These are phyloP conservation scores for Stichodactyla helianthus DNA, from an alignment of 64 coral and sea anemone species.

Conservation along the genomic window DNA sequence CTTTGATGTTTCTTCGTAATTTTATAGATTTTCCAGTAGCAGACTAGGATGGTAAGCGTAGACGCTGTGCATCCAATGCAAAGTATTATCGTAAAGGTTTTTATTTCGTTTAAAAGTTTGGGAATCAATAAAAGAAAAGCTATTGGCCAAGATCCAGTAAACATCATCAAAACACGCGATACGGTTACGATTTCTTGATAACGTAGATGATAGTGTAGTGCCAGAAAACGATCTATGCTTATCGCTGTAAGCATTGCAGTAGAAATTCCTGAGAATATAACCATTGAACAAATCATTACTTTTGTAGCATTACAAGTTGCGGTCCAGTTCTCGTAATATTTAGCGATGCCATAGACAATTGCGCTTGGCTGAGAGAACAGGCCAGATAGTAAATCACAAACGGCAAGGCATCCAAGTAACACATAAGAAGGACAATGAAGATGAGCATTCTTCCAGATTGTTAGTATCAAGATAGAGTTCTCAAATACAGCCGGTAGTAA, in stretches of 20 bases:
- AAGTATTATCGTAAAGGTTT: not conserved
- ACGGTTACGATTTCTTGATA: not conserved
- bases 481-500: not conserved
- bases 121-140: not conserved
- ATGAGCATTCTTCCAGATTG: not conserved
- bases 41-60: not conserved
- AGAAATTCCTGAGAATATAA: not conserved
- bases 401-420: not conserved
- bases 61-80: not conserved
- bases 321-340: not conserved
- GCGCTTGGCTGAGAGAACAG: not conserved
- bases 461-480: not conserved
- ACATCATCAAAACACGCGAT: not conserved
- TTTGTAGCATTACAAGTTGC: not conserved
- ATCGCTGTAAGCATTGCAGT: not conserved
- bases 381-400: not conserved
- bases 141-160: not conserved
- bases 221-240: not conserved
- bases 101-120: not conserved
- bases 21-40: constrained; percentile 20
- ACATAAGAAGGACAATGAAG: not conserved
- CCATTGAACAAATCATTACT: not conserved
- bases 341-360: not conserved
- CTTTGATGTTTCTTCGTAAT: not conserved
- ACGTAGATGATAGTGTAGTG: not conserved